A percentile compares a stretch with the other conserved stretches of the same genome.
Conservation (phyloP, 2,888 invertebrate species). For the Morpho achilles region DNA sequence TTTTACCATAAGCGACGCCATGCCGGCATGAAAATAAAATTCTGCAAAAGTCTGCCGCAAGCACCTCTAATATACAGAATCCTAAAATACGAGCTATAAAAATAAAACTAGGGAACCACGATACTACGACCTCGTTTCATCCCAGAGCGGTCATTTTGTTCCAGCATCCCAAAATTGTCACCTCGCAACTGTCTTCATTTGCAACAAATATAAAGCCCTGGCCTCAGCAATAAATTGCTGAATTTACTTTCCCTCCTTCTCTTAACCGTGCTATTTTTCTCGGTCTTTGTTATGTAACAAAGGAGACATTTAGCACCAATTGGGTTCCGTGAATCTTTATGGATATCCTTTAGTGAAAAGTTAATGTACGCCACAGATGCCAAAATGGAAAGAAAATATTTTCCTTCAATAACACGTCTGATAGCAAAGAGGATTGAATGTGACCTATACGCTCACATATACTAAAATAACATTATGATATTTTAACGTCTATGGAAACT, state of each 20-base stretch:
- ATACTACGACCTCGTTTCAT: slow-evolving; percentile 37
- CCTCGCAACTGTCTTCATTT: slow-evolving; percentile 72
- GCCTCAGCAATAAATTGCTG: slow-evolving; percentile 68
- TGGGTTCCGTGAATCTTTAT: slow-evolving; percentile 42
- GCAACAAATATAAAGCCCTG: slow-evolving; percentile 70
- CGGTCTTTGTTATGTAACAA: slow-evolving; percentile 62
- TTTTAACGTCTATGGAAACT: too few species aligned
- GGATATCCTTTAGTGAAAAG: slow-evolving; percentile 8
- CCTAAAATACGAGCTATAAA: slow-evolving; percentile 39
- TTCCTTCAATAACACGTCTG: slow-evolving; percentile 10
- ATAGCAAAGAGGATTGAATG: slow-evolving; percentile 8
- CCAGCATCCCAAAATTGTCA: slow-evolving; percentile 70
- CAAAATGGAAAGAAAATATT: slow-evolving; percentile 16
- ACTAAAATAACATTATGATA: too few species aligned
- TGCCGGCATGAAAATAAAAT: slow-evolving; percentile 20
- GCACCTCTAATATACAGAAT: slow-evolving; percentile 27
- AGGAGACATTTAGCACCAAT: slow-evolving; percentile 60
- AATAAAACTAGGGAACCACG: slow-evolving; percentile 51
- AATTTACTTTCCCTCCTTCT: slow-evolving; percentile 65
- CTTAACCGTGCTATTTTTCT: slow-evolving; percentile 68
- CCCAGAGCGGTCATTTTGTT: slow-evolving; percentile 62
- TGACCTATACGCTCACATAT: neutral
- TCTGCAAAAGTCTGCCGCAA: slow-evolving; percentile 19
- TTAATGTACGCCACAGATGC: slow-evolving; percentile 6
- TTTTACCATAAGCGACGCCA: slow-evolving; percentile 6